Base-by-base conservation (phyloP, 1,140 invertebrate species). In the Ladona fulva region DNA sequence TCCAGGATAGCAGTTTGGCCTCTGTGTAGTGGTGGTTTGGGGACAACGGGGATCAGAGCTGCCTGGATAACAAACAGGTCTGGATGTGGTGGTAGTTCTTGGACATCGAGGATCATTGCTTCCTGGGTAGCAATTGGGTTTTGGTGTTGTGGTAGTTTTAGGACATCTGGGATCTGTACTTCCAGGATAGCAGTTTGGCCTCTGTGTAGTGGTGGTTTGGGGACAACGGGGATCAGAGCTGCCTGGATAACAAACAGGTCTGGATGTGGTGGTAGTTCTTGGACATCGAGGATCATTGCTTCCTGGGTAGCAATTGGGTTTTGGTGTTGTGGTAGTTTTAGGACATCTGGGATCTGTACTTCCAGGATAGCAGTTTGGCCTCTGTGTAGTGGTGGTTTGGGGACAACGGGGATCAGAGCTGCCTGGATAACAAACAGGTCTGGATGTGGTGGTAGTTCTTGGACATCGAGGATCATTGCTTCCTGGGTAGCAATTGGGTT, bases 401-500 rank as follows among this genome's bases (percentile, higher is more conserved):
- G 25, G 80, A 77, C 80, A 84, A 42, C 80, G 42, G 16, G 81
- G 81, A 80, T 86, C 85, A 1, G 77, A 82, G 0, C 81, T 83
- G 25, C 84, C 85, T 24, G 83, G 83, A 77, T 80, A 85, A 77
- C 85, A 84, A 24, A 76, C 25, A 29, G 80, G 81, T 24, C 42
- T 44, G 24, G 76, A 8, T 16, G 75, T 25, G 16, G 24, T 76
- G 12, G 75, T 8, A 76, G 74, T 25, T 14, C 66, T 77, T 22
- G 84, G 83, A 81, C 85, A 86, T 78, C 84, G 82, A 52, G 83
- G 83, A 79, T 85, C 84, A 59, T 42, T 82, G 11, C 83, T 83
- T 10, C 84, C 83, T 74, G 82, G 81, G 77, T 78, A 82, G 37
- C 82, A 83, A 8, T 44, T 22, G 1, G 10, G n/a, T 19, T 19